Percentiles rank a stretch among this genome's conserved stretches.
Evolutionary conservation across 2,797 vertebrate species (phyloP).

Genomic region (Neosilurus mollespiculum): DNA sequence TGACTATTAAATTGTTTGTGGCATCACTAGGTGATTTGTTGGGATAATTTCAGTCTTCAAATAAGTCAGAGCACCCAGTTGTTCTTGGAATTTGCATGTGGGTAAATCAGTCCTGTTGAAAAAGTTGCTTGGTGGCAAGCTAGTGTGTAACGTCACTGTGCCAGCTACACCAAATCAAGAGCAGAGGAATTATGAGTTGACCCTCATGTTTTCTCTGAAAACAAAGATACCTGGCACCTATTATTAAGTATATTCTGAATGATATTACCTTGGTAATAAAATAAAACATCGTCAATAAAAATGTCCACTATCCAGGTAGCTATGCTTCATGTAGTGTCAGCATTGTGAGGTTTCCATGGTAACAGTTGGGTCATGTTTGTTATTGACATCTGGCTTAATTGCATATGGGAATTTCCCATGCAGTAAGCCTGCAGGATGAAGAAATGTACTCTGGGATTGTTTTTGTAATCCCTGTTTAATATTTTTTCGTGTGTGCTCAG

Average conservation of each 20-base stretch:
- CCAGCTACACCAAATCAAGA: not conserved
- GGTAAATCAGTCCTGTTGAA: not conserved
- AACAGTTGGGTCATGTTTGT: not conserved
- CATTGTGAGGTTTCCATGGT: not conserved
- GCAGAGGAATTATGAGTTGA: not conserved
- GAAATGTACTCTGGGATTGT: not conserved
- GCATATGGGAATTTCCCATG: not conserved
- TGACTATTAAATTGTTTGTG: not conserved
- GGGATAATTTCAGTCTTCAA: not conserved
- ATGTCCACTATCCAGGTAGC: not conserved
- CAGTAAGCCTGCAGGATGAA: not conserved
- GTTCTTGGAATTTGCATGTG: not conserved
- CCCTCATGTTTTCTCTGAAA: not conserved
- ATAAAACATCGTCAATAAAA: not conserved
- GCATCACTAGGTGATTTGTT: not conserved
- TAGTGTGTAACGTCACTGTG: not conserved
- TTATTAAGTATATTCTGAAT: not conserved
- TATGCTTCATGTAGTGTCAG: too few species aligned
- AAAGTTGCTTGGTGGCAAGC: not conserved
- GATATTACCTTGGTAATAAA: not conserved
- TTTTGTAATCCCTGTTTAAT: constrained; percentile 6
- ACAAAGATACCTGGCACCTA: not conserved
- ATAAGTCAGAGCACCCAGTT: not conserved
- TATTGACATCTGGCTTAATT: not conserved
- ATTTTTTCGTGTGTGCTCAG: constrained; percentile 62